Evolutionary conservation across 2,888 invertebrate species (phyloP).

Genomic region (Heliconius sara): DNA sequence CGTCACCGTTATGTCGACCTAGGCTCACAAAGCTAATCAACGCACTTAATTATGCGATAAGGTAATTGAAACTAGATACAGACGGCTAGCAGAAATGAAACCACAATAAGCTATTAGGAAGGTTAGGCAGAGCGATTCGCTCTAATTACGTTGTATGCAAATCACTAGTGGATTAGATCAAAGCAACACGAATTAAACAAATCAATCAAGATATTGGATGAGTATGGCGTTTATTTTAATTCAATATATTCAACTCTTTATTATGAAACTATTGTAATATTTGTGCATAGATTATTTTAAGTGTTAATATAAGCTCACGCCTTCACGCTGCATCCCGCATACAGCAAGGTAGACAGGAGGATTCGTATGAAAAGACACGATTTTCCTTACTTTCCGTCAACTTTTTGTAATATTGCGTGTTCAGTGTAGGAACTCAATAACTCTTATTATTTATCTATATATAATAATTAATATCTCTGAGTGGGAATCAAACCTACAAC

Average conservation of each 20-base stretch:
- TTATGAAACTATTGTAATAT: background rate
- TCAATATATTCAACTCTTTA: background rate
- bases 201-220: constrained; percentile 9
- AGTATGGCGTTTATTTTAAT: background rate
- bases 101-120: constrained; percentile 39
- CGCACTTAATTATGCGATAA: constrained; percentile 51
- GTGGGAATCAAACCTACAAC: too few relatives aligned
- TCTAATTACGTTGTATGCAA: constrained; percentile 28
- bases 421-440: too few relatives aligned
- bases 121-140: constrained; percentile 10
- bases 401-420: too few relatives aligned
- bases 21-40: constrained; percentile 56
- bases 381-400: too few relatives aligned
- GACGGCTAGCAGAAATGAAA: constrained; percentile 39
- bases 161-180: constrained; percentile 24
- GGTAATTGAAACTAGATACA: constrained; percentile 45
- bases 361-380: too few relatives aligned
- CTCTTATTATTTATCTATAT: too few relatives aligned
- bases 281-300: too few relatives aligned
- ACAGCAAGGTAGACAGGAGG: too few relatives aligned
- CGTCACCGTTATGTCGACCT: constrained; percentile 50
- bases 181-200: constrained; percentile 25
- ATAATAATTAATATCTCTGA: too few relatives aligned
- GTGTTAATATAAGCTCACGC: too few relatives aligned
- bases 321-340: too few relatives aligned